Evolutionary conservation across 2,113 vertebrate species (phyloP), one percentile per base, ranked within the genome.

Genomic region (Megaceryle maxima): DNA sequence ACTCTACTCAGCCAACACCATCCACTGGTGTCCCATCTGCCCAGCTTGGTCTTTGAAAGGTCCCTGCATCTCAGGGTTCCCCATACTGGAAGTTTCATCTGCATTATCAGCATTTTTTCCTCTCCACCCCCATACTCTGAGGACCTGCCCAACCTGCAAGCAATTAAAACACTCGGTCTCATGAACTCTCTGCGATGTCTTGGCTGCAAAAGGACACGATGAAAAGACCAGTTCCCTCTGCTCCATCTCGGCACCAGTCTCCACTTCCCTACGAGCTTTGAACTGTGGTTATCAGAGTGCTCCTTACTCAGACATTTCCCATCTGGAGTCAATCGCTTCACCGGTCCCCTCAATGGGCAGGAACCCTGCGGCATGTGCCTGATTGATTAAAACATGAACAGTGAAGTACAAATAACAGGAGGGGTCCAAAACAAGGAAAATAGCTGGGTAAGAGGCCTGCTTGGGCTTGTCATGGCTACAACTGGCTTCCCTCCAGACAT

Each of bases 21-120:
- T 4, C 60, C 69, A 5, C 1, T 6, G 2, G 41, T 53, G 57
- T 9, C 19, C 6, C 22, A 28, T 6, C 46, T 1, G 3, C 1
- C 5, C 22, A 14, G 41, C 39, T 26, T 6, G 13, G 2, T 16
- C 25, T 13, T 77, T 8, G 24, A 18, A 22, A 39, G 37, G 53
- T 4, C 53, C 63, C 43, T 48, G 26, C 13, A 2, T n/a, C 46
- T 17, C 44, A 12, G 35, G 16, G 46, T 37, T 67, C 46, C 43
- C 3, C 0, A 41, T 2, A 7, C 78, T 31, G 48, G 26, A 16
- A 68, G 15, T 25, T 64, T 39, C 59, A 6, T 3, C 74, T 35
- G 43, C 55, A 3, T 26, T 55, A 75, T 24, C 73, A 72, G 73
- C 25, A 6, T 37, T 56, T 83, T 57, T 25, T n/a, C 41, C 41